These are phyloP conservation scores for Setophaga coronata DNA, from an alignment of 2,113 vertebrate genomes.

Conservation along the genomic window DNA sequence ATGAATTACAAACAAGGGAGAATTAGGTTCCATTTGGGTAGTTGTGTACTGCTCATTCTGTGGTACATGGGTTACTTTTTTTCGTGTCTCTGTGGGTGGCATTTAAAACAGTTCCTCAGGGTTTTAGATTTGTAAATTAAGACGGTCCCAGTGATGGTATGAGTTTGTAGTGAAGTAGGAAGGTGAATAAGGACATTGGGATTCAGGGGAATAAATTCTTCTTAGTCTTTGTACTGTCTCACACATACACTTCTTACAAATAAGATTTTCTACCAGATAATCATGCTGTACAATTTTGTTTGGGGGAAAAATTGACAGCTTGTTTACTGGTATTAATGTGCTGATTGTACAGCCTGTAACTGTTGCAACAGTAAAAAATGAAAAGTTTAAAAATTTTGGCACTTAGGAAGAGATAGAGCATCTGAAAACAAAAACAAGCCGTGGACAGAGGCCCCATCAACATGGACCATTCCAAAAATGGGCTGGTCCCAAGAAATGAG, in stretches of 20 bases:
- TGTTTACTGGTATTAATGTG: not conserved
- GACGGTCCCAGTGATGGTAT: not conserved
- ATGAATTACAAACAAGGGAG: not conserved
- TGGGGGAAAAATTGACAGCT: not conserved
- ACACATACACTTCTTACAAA: not conserved
- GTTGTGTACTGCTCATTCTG: fast-evolving
- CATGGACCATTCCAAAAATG: not conserved
- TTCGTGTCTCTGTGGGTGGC: not conserved
- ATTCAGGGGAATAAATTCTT: not conserved
- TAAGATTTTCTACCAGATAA: not conserved
- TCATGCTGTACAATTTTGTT: not conserved
- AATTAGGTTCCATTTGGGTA: not conserved
- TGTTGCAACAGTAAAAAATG: not conserved
- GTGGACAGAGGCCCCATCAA: fast-evolving
- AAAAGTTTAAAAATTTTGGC: not conserved
- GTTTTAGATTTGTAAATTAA: not conserved
- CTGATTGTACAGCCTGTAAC: not conserved
- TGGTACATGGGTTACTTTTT: not conserved
- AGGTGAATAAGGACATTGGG: not conserved
- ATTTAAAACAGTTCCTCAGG: not conserved
- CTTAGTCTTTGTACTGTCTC: not conserved
- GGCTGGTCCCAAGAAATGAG: not conserved
- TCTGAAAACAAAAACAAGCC: not conserved
- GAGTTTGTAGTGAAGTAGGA: not conserved
- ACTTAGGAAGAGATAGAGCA: not conserved